Evolutionary conservation across 1,140 invertebrate species (phyloP).

Genomic region (Phthorimaea operculella): DNA sequence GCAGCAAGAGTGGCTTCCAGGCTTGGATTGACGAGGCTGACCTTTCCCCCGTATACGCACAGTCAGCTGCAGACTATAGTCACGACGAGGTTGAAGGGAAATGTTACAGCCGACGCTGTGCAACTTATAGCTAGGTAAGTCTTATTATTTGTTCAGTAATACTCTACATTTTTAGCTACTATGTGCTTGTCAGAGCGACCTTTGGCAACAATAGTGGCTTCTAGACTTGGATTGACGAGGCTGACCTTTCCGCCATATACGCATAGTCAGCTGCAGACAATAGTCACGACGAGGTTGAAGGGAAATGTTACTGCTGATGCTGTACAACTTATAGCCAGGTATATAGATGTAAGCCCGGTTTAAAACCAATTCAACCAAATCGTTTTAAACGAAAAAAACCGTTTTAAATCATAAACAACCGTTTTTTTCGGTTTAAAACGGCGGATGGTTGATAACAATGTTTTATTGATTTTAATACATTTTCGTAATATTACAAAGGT

Average conservation of each 20-base stretch:
- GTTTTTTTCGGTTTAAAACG: no score
- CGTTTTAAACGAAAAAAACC: no score
- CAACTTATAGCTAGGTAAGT: slow-evolving; percentile 84
- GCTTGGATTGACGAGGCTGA: slow-evolving; percentile 89
- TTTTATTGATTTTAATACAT: no score
- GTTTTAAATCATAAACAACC: no score
- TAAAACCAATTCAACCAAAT: no score
- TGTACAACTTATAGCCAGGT: slow-evolving; percentile 89
- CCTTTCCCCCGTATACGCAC: slow-evolving; percentile 94
- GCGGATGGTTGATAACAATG: no score
- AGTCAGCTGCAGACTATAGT: slow-evolving; percentile 90
- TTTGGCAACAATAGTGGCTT: slow-evolving; percentile 76
- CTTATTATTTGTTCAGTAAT: slow-evolving; percentile 22
- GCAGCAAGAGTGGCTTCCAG: no score
- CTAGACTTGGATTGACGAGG: slow-evolving; percentile 84
- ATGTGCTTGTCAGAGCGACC: slow-evolving; percentile 96
- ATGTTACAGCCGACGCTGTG: slow-evolving; percentile 88
- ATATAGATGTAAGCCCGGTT: no score
- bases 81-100: slow-evolving; percentile 72
- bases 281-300: slow-evolving; percentile 75
- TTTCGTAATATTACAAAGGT: no score
- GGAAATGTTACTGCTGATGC: slow-evolving; percentile 87
- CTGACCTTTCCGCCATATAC: slow-evolving; percentile 96
- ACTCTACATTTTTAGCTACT: slow-evolving; percentile 74
- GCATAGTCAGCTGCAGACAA: slow-evolving; percentile 87